These are phyloP conservation scores for Phrixothrix hirtus DNA, from an alignment of 2,888 invertebrate species.

Conservation along the genomic window DNA sequence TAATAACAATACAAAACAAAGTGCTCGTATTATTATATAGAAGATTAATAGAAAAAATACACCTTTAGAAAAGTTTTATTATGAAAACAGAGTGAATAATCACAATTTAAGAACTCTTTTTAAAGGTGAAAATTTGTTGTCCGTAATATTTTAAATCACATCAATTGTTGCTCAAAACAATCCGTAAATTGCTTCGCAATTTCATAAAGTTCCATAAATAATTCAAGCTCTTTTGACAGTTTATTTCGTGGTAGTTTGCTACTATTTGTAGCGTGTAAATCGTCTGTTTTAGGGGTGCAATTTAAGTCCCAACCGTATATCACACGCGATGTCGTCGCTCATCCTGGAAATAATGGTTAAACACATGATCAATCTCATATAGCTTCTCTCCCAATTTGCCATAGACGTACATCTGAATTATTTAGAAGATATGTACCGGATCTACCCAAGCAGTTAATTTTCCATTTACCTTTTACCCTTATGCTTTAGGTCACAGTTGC, in stretches of 20 bases:
- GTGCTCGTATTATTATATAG: slow-evolving; percentile 14
- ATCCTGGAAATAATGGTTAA: slow-evolving; percentile 27
- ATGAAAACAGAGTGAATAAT: no score
- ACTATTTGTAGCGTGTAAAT: slow-evolving; percentile 17
- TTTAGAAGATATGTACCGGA: slow-evolving; percentile 22
- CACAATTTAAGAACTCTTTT: no score
- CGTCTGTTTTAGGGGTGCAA: slow-evolving; percentile 16
- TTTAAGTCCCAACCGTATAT: slow-evolving; percentile 17
- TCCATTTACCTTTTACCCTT: slow-evolving; percentile 32
- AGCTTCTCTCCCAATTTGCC: slow-evolving; percentile 21
- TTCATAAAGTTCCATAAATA: slow-evolving; percentile 6
- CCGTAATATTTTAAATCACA: no score
- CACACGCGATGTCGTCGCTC: slow-evolving; percentile 26
- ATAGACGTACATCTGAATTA: slow-evolving; percentile 24
- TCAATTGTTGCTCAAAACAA: no score
- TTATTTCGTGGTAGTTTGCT: slow-evolving; percentile 6
- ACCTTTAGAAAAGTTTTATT: slow-evolving; percentile 1
- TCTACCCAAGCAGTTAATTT: slow-evolving; percentile 28
- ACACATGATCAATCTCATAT: slow-evolving; percentile 27
- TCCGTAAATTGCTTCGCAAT: slow-evolving; percentile 5
- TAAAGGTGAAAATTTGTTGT: no score
- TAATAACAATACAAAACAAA: slow-evolving; percentile 17
- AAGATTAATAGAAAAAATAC: not conserved
- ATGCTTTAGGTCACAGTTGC: slow-evolving; percentile 29
- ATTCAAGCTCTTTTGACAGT: slow-evolving; percentile 9